Evolutionary conservation across 2,113 vertebrate species (phyloP).

Genomic region (Corvus cornix): DNA sequence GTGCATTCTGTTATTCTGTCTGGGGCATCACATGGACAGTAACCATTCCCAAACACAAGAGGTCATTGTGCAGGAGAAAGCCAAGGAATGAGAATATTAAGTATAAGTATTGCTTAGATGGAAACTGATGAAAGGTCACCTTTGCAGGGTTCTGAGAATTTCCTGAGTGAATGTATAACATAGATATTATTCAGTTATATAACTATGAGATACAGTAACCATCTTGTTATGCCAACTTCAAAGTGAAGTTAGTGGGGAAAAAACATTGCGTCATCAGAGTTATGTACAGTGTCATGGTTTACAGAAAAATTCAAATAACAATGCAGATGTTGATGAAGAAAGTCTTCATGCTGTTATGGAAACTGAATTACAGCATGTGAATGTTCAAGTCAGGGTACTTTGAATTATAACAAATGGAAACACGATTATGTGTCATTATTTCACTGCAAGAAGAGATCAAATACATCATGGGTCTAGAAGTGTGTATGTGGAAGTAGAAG

Average conservation of each 20-base stretch:
- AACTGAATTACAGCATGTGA: not conserved
- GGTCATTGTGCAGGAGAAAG: not conserved
- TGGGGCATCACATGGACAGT: not conserved
- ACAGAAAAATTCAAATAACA: not conserved
- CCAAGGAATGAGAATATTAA: not conserved
- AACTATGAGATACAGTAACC: not conserved
- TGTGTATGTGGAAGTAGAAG: not conserved
- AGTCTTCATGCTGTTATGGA: not conserved
- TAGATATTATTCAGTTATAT: not conserved
- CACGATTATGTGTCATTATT: not conserved
- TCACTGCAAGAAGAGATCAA: not conserved
- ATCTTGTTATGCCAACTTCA: not conserved
- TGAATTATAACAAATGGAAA: not conserved
- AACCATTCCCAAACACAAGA: not conserved
- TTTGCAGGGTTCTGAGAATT: not conserved
- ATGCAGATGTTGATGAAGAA: not conserved
- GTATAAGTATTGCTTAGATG: not conserved
- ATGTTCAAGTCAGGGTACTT: not conserved
- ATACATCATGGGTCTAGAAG: not conserved
- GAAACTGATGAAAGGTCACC: not conserved
- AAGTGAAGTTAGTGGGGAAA: not conserved
- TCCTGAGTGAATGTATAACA: not conserved
- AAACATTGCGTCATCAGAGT: not conserved
- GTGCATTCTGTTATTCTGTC: not conserved
- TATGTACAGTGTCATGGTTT: not conserved